A percentile compares a stretch with the other conserved stretches of the same genome.
These are phyloP conservation scores for Panulirus ornatus DNA, from an alignment of 1,140 invertebrate genomes.

Conservation along the genomic window DNA sequence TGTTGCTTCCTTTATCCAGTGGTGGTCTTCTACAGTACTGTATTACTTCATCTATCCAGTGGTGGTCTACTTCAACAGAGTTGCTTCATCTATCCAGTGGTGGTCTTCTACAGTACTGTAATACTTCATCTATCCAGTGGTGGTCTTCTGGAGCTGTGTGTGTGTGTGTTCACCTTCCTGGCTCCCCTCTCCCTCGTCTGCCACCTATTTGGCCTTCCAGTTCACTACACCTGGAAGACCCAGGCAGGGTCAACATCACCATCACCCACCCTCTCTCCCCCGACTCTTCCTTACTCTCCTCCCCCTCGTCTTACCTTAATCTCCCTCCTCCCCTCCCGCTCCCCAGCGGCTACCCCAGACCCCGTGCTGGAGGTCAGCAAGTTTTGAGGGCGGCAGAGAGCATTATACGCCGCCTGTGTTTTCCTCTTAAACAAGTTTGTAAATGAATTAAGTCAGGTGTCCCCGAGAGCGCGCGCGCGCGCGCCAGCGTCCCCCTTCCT, in stretches of 20 bases:
- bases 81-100: too few species aligned
- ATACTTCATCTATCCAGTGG: too few species aligned
- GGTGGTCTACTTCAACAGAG: too few species aligned
- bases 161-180: background rate
- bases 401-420: conserved; percentile 40
- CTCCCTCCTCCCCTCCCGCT: background rate
- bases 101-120: too few species aligned
- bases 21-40: too few species aligned
- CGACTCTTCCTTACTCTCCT: too few species aligned
- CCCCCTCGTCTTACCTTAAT: too few species aligned
- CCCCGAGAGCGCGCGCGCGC: background rate
- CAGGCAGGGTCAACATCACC: background rate
- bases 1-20: too few species aligned
- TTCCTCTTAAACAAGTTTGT: conserved; percentile 52
- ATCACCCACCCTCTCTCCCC: background rate
- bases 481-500: background rate
- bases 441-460: conserved; percentile 40
- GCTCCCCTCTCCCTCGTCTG: background rate
- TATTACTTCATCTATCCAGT: too few species aligned
- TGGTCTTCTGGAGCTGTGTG: too few species aligned
- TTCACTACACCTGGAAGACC: background rate
- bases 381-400: conserved; percentile 13
- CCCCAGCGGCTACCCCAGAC: too few species aligned
- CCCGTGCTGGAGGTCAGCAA: background rate
- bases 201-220: background rate